Evolutionary conservation across 2,888 invertebrate species (phyloP).

Genomic region (Orchesella flavescens): DNA sequence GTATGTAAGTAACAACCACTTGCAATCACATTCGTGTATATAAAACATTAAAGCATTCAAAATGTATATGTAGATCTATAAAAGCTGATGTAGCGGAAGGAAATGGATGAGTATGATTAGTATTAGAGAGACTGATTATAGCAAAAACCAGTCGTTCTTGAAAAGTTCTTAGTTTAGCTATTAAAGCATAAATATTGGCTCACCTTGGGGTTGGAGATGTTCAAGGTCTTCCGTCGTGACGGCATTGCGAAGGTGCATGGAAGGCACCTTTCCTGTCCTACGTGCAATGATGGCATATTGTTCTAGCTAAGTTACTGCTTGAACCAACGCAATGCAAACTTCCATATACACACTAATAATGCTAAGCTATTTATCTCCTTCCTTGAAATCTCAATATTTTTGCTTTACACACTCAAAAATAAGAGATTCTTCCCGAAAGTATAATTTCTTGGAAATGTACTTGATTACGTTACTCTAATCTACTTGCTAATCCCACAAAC

Average conservation of each 20-base stretch:
- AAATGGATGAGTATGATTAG: not conserved
- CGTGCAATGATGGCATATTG: slow-evolving; percentile 47
- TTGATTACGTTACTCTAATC: not conserved
- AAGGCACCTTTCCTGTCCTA: slow-evolving; percentile 56
- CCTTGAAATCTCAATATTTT: slow-evolving; percentile 27
- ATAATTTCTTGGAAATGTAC: not conserved
- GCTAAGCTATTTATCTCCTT: too few relatives aligned
- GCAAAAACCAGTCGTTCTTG: too few relatives aligned
- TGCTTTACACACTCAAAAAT: slow-evolving; percentile 30
- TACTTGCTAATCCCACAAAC: too few relatives aligned
- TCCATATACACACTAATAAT: not conserved
- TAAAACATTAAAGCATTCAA: too few relatives aligned
- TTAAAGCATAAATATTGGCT: not conserved
- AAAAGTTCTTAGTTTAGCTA: not conserved
- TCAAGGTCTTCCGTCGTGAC: slow-evolving; percentile 53
- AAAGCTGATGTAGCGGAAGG: too few relatives aligned
- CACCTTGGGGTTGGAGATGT: slow-evolving; percentile 59
- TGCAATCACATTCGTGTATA: too few relatives aligned
- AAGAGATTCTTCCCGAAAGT: slow-evolving; percentile 11
- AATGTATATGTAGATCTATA: too few relatives aligned
- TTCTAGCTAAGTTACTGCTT: not conserved
- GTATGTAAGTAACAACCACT: too few relatives aligned
- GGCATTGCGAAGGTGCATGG: slow-evolving; percentile 60
- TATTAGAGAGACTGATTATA: too few relatives aligned
- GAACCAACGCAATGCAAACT: not conserved